Percentiles rank a stretch among this genome's conserved stretches.
Conservation (phyloP, 2,113 vertebrate species). For the Dicentrarchus labrax region DNA sequence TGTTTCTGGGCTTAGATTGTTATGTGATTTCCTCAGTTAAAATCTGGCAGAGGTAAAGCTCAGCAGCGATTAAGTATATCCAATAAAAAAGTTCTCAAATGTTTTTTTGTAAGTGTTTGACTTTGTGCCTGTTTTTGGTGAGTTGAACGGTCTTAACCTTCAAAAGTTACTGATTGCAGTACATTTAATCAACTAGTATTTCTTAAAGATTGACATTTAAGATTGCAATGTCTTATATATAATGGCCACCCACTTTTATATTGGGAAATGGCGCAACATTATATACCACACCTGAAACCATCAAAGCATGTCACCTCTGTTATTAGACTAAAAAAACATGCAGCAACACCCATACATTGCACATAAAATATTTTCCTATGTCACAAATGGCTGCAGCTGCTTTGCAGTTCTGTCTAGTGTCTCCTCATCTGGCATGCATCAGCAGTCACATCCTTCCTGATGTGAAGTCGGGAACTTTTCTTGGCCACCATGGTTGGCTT, state of each 20-base stretch:
- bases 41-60: conserved; percentile 16
- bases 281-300: background rate
- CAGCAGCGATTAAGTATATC: conserved; percentile 3
- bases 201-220: conserved; percentile 7
- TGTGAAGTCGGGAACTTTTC: conserved; percentile 56
- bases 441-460: conserved; percentile 73
- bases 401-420: conserved; percentile 42
- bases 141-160: background rate
- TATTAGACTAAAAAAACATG: conserved; percentile 18
- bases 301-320: conserved; percentile 21
- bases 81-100: conserved; percentile 22
- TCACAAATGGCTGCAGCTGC: conserved; percentile 61
- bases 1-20: conserved; percentile 20
- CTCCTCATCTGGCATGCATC: conserved; percentile 76
- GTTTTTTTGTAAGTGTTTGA: conserved; percentile 8
- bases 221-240: background rate
- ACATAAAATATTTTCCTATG: conserved; percentile 48
- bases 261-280: background rate
- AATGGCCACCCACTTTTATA: background rate
- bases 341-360: conserved; percentile 17
- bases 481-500: conserved; percentile 64
- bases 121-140: background rate
- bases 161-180: conserved; percentile 1
- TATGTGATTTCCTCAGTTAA: conserved; percentile 24
- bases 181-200: conserved; percentile 4